Conservation (phyloP, 92 coral and sea anemone species). For the Zoanthus solanderi region DNA sequence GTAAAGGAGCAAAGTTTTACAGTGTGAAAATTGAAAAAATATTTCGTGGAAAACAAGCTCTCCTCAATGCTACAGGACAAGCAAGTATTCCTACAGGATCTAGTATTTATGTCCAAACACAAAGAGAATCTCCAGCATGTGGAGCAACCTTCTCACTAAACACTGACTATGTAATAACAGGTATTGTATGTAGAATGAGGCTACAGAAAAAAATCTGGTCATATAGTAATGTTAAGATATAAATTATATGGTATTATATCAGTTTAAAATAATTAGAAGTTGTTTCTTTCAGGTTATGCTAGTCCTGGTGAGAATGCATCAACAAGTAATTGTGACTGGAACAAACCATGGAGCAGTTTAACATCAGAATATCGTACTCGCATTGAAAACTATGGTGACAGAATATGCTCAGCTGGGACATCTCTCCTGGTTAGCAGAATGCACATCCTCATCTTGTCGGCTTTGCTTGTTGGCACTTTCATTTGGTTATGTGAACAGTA, state of each 20-base stretch:
- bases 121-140: background rate
- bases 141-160: background rate
- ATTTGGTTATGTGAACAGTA: background rate
- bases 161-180: slow-evolving; percentile 37
- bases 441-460: background rate
- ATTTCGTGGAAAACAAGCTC: slow-evolving; percentile 25
- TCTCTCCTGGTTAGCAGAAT: background rate
- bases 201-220: too few relatives aligned
- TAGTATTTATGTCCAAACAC: slow-evolving; percentile 3
- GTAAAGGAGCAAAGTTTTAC: background rate
- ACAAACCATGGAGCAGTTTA: slow-evolving; percentile 12
- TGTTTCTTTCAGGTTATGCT: background rate
- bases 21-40: slow-evolving; percentile 20
- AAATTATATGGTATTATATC: background rate
- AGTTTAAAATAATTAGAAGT: background rate
- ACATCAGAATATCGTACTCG: background rate
- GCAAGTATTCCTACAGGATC: slow-evolving; percentile 14
- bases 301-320: background rate
- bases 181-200: background rate
- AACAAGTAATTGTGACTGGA: background rate
- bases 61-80: slow-evolving; percentile 23
- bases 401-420: slow-evolving; percentile 1
- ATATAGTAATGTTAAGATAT: too few relatives aligned
- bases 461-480: background rate
- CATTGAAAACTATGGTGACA: slow-evolving; percentile 16